Evolutionary conservation across 1,140 invertebrate genomes (phyloP), one percentile per base, ranked within the genome.

Genomic region (Aporrectodea caliginosa): DNA sequence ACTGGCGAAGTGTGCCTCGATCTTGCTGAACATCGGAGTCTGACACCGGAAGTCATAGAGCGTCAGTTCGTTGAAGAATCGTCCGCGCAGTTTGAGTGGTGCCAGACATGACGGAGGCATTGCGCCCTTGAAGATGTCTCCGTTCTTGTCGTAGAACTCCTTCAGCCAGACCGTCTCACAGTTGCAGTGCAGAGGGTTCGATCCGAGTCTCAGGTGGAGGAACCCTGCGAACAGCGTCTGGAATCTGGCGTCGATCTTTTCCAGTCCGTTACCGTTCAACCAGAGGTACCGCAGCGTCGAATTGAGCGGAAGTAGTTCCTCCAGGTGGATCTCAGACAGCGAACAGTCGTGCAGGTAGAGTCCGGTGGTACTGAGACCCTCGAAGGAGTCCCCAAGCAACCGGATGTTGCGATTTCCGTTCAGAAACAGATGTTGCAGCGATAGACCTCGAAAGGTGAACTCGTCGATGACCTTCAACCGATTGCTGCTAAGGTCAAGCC

Each of bases 401-500:
- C 83, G 81, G 34, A 88, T 83, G n/a, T 84, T 84, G 1, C 83
- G 82, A 81, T 88, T 88, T 70, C 86, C 86, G 82, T 87, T 86
- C 16, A 88, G 73, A 78, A 87, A 87, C 70, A 88, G 81, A 83
- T 88, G 85, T 35, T 86, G 83, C 12, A 88, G 80, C 69, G 83
- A 81, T 34, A 88, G 80, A 27, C 86, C 86, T 30, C 85, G 83
- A 80, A 88, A 88, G 68, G 86, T 86, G 78, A 82, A 86, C 71
- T 87, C 86, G 12, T 84, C 82, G 22, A 88, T 82, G 2, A 83
- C 83, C 68, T 82, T 81, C 1, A 88, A 83, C 29, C 84, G 83
- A 79, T 88, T 88, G 81, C 86, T 85, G 77, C 86, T 87, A 32
- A 88, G 79, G 79, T 87, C 87, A 35, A 88, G 77, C 86, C 86